Conservation (phyloP, 92 coral and sea anemone genomes). For the Galaxea fascicularis region DNA sequence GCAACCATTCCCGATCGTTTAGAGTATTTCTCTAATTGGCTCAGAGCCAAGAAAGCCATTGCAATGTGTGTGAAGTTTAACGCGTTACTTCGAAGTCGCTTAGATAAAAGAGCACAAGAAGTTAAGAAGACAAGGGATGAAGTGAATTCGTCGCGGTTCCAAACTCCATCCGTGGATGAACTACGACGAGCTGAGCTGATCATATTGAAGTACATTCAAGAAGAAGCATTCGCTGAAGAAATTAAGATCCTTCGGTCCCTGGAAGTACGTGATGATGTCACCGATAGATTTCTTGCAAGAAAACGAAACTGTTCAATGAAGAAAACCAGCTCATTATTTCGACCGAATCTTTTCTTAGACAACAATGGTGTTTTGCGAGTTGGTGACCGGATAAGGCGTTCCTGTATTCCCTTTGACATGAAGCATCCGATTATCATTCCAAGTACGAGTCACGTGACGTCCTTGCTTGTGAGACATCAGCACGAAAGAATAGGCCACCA, state of each 20-base stretch:
- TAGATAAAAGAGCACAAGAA: too few relatives aligned
- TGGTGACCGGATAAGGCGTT: constrained; percentile 32
- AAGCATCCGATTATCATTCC: constrained; percentile 53
- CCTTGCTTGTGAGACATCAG: constrained; percentile 29
- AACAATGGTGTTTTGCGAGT: constrained; percentile 32
- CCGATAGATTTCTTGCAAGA: too few relatives aligned
- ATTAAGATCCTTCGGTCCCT: neutral
- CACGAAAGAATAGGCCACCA: constrained; percentile 30
- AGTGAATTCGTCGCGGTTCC: neutral
- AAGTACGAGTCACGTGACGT: constrained; percentile 20
- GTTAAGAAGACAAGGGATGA: too few relatives aligned
- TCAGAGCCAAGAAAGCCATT: constrained; percentile 42
- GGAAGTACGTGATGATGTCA: neutral
- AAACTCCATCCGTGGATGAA: constrained; percentile 20
- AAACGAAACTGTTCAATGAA: too few relatives aligned
- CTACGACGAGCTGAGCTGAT: constrained; percentile 29
- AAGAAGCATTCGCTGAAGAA: constrained; percentile 28
- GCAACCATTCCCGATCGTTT: constrained; percentile 36
- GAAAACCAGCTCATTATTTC: constrained; percentile 40
- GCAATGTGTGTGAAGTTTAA: constrained; percentile 14
- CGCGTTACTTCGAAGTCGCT: too few relatives aligned
- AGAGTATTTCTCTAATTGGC: constrained; percentile 43
- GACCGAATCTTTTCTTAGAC: constrained; percentile 42
- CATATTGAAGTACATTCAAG: constrained; percentile 11
- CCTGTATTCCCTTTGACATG: neutral